Percentiles rank a stretch among this genome's conserved stretches.
Conservation (phyloP, 2,888 invertebrate species). For the Lycaena phlaeas region DNA sequence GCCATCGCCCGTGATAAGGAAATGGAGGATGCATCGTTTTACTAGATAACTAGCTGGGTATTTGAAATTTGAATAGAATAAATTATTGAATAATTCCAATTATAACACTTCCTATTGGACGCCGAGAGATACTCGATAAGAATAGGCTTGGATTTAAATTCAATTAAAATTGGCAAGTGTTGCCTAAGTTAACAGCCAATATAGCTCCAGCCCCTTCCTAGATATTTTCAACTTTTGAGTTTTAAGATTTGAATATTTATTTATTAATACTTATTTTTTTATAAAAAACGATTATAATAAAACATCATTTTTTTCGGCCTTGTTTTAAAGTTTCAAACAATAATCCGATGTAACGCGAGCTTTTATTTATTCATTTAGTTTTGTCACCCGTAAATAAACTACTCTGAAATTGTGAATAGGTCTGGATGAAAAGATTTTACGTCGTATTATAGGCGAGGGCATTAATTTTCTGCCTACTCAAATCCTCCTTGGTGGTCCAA, state of each 20-base stretch:
- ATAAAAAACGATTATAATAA: too few species aligned
- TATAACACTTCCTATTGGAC: not conserved
- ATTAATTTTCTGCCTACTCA: constrained; percentile 55
- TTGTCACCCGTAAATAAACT: constrained; percentile 36
- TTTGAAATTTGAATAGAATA: constrained; percentile 1
- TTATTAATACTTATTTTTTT: too few species aligned
- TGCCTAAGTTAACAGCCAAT: too few species aligned
- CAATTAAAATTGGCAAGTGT: constrained; percentile 1
- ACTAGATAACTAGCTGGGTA: constrained; percentile 5
- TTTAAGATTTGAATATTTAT: too few species aligned
- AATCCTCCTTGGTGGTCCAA: constrained; percentile 27
- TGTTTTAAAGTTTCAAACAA: too few species aligned
- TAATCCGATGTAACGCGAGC: too few species aligned
- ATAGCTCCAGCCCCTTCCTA: too few species aligned
- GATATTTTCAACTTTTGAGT: too few species aligned
- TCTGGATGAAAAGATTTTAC: constrained; percentile 42
- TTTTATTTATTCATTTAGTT: too few species aligned
- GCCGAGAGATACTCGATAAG: not conserved
- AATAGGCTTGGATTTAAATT: not conserved
- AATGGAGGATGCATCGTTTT: constrained; percentile 1
- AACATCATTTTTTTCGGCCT: too few species aligned
- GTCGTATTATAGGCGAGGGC: constrained; percentile 40
- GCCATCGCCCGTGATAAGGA: constrained; percentile 7
- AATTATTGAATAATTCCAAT: constrained; percentile 5
- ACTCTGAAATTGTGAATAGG: constrained; percentile 34